These are phyloP conservation scores for Campaea margaritaria DNA, from an alignment of 2,888 invertebrate species.

Conservation along the genomic window DNA sequence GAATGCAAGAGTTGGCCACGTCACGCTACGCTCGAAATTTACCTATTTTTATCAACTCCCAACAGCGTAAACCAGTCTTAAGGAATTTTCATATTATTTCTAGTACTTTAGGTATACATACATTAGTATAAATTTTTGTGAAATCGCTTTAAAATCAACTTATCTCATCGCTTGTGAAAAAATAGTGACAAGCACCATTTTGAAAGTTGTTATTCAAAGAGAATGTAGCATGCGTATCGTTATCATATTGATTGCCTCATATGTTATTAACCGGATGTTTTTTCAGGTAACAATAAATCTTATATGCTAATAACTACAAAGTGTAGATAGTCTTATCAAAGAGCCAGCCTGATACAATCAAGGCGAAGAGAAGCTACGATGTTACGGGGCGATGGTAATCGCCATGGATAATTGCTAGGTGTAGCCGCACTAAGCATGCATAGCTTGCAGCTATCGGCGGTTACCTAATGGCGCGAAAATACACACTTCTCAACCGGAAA, in stretches of 20 bases:
- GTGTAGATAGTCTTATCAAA: slow-evolving; percentile 13
- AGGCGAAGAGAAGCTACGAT: slow-evolving; percentile 17
- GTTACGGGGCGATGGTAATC: slow-evolving; percentile 36
- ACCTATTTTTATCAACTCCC: slow-evolving; percentile 7
- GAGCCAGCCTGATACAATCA: slow-evolving; percentile 14
- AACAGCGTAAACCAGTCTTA: slow-evolving; percentile 5
- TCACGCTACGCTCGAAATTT: slow-evolving; percentile 18
- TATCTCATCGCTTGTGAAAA: no score
- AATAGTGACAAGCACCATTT: no score
- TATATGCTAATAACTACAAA: slow-evolving; percentile 12
- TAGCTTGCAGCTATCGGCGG: slow-evolving; percentile 47
- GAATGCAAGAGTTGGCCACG: slow-evolving; percentile 24
- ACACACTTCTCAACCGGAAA: slow-evolving; percentile 58
- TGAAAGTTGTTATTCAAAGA: no score
- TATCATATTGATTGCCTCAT: neutral
- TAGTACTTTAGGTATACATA: neutral
- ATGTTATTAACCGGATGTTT: neutral
- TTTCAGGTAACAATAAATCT: slow-evolving; percentile 1
- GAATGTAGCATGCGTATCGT: no score
- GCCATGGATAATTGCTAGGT: slow-evolving; percentile 39
- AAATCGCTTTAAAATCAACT: no score
- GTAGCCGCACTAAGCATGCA: slow-evolving; percentile 47
- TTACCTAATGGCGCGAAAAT: slow-evolving; percentile 58
- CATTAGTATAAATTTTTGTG: no score
- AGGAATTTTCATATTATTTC: slow-evolving; percentile 1